phyloP scores from a whole-genome alignment of 2,888 invertebrate species.

The Protula sp. region DNA sequence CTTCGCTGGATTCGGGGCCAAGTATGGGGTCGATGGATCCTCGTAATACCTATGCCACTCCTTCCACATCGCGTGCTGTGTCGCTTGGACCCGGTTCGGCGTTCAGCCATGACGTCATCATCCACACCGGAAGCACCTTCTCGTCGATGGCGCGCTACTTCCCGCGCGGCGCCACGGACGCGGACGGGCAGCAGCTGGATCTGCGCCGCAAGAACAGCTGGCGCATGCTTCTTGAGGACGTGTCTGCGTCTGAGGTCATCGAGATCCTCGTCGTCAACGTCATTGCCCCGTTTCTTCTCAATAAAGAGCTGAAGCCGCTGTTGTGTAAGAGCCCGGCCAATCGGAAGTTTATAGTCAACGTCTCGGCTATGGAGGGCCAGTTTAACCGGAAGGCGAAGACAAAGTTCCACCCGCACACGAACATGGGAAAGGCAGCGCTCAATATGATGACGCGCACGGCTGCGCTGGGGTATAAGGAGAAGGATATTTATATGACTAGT shows the following conservation, averaged over 20 bases:
- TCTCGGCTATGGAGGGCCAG: slow-evolving; percentile 16
- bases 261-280: slow-evolving; percentile 11
- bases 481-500: slow-evolving; percentile 9
- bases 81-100: too few species aligned
- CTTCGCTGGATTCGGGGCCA: too few species aligned
- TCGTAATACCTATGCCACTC: too few species aligned
- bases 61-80: too few species aligned
- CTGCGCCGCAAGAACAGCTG: slow-evolving; percentile 10
- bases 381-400: slow-evolving; percentile 7
- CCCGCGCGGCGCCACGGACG: slow-evolving; percentile 5
- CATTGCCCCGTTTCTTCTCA: slow-evolving; percentile 13
- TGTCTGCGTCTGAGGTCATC: slow-evolving; percentile 9
- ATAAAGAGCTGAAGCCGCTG: slow-evolving; percentile 5
- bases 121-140: too few species aligned
- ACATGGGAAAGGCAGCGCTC: slow-evolving; percentile 17
- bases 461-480: slow-evolving; percentile 5
- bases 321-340: slow-evolving; percentile 1
- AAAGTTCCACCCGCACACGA: slow-evolving; percentile 14
- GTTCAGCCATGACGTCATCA: too few species aligned
- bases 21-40: too few species aligned
- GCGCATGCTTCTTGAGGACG: slow-evolving; percentile 4
- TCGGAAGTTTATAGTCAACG: slow-evolving; percentile 12
- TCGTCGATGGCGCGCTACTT: slow-evolving; percentile 3
- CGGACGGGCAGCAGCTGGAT: slow-evolving; percentile 14
- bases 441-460: slow-evolving; percentile 17